A percentile compares a stretch with the other conserved stretches of the same genome.
Evolutionary conservation across 2,113 vertebrate species (phyloP).

Genomic region (Pyrgilauda ruficollis): DNA sequence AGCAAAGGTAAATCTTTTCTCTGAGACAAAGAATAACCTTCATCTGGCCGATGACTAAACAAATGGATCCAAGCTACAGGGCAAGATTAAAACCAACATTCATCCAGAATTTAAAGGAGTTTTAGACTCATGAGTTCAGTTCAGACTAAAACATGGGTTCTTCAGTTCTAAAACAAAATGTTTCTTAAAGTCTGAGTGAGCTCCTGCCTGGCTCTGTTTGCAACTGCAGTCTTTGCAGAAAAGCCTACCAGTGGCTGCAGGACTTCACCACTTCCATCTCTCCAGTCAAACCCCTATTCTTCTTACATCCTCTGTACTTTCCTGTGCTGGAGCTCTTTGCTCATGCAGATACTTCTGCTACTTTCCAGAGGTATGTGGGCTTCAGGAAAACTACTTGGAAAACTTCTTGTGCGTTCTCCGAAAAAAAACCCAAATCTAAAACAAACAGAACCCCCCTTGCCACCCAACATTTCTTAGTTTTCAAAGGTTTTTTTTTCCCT

Average conservation of each 20-base stretch:
- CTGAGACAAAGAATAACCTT: neutral
- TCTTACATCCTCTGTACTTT: neutral
- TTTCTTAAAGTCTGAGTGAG: neutral
- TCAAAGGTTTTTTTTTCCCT: neutral
- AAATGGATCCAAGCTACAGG: neutral
- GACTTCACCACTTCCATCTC: neutral
- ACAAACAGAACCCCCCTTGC: fast-evolving
- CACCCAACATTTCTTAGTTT: neutral
- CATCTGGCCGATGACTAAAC: neutral
- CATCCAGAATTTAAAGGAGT: neutral
- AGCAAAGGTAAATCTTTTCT: neutral
- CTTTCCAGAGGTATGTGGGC: neutral
- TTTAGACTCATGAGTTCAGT: neutral
- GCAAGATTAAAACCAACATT: neutral
- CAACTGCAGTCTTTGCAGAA: neutral
- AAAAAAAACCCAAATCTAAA: neutral
- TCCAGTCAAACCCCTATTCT: neutral
- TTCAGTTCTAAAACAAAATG: neutral
- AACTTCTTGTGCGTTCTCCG: neutral
- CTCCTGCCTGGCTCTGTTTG: neutral
- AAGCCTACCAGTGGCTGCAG: neutral
- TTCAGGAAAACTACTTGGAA: neutral
- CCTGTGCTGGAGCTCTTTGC: neutral
- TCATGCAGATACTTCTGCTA: neutral
- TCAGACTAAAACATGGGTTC: neutral